These are phyloP conservation scores for Chiloscyllium plagiosum DNA, from an alignment of 2,113 vertebrate species.

Conservation along the genomic window DNA sequence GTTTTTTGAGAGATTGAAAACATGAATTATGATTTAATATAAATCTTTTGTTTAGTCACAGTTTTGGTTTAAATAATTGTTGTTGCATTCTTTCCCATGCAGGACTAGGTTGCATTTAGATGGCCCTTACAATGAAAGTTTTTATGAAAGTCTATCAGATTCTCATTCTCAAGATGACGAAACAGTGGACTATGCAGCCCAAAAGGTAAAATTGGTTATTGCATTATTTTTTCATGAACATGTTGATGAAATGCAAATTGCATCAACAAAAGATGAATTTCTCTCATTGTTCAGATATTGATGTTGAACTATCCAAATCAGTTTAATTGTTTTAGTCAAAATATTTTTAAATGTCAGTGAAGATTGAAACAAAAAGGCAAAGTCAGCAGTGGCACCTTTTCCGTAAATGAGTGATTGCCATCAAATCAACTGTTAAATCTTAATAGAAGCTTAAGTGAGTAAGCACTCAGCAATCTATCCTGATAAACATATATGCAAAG, in stretches of 20 bases:
- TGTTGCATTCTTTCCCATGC: constrained; percentile 36
- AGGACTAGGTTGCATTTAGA: constrained; percentile 80
- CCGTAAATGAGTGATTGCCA: neutral
- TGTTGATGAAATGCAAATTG: neutral
- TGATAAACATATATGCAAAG: neutral
- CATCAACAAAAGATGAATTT: neutral
- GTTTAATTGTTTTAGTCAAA: neutral
- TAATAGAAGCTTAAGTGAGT: neutral
- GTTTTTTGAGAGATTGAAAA: neutral
- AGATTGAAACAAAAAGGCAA: too few relatives aligned
- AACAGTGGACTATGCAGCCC: constrained; percentile 74
- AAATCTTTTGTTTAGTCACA: neutral
- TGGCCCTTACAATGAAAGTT: constrained; percentile 80
- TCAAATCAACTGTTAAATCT: neutral
- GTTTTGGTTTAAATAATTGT: neutral
- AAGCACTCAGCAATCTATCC: neutral
- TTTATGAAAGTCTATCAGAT: constrained; percentile 82
- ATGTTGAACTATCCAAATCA: neutral
- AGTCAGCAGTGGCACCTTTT: neutral
- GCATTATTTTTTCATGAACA: neutral
- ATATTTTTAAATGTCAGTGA: neutral
- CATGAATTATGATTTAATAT: neutral
- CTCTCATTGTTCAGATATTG: neutral
- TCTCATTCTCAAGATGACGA: constrained; percentile 77
- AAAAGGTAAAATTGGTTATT: constrained; percentile 65